phyloP scores from a whole-genome alignment of 2,113 vertebrate species.

The Nyctereutes procyonoides region DNA sequence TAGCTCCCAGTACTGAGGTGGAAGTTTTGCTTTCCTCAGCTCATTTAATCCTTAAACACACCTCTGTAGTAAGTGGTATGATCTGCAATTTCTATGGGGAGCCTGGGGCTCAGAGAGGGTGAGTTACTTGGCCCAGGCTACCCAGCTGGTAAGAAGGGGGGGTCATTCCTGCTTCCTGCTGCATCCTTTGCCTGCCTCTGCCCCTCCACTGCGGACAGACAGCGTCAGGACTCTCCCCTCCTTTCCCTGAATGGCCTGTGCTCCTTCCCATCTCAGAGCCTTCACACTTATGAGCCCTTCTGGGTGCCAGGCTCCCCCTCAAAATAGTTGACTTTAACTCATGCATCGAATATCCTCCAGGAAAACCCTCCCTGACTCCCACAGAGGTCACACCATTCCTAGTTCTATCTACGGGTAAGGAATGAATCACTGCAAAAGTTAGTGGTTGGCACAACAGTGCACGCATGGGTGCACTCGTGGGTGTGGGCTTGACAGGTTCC shows the following conservation, averaged over 20 bases:
- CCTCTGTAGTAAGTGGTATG: not conserved
- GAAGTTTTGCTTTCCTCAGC: not conserved
- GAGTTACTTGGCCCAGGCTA: not conserved
- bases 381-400: accelerated
- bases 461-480: no score
- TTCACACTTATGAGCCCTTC: not conserved
- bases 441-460: not conserved
- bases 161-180: not conserved
- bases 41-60: not conserved
- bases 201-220: not conserved
- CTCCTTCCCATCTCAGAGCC: not conserved
- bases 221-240: not conserved
- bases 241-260: not conserved
- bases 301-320: not conserved
- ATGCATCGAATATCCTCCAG: not conserved
- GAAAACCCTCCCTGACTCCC: not conserved
- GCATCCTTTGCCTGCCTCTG: not conserved
- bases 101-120: not conserved
- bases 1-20: accelerated
- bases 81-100: not conserved
- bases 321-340: not conserved
- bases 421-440: not conserved
- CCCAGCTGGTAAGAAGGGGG: not conserved
- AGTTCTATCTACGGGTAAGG: not conserved
- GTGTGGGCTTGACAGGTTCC: accelerated